Percentiles rank a stretch among this genome's conserved stretches.
These are phyloP conservation scores for Stigmatopora argus DNA, from an alignment of 2,113 vertebrate genomes.

Conservation along the genomic window DNA sequence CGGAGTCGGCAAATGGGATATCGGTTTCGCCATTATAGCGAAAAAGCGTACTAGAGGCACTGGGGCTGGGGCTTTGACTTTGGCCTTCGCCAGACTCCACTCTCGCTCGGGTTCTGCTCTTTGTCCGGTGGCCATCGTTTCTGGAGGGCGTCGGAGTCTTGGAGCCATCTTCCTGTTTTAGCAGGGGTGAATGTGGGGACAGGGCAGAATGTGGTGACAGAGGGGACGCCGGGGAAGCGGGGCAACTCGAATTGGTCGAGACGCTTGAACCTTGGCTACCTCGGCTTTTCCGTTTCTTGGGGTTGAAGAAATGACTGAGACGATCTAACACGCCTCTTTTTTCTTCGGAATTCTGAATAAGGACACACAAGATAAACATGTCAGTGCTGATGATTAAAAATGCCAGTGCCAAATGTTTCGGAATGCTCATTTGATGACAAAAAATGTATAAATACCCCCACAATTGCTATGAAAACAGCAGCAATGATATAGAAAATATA, in stretches of 20 bases:
- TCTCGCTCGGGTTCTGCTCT: neutral
- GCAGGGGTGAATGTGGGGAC: slow-evolving; percentile 4
- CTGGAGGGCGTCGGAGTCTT: slow-evolving; percentile 27
- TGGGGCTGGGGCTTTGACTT: slow-evolving; percentile 34
- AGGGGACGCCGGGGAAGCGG: slow-evolving; percentile 7
- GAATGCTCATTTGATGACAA: too few relatives aligned
- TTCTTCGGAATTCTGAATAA: slow-evolving; percentile 58
- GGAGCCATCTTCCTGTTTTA: slow-evolving; percentile 21
- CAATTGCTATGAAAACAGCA: neutral
- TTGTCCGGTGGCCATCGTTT: slow-evolving; percentile 7
- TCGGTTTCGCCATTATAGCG: slow-evolving; percentile 17
- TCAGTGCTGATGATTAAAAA: neutral
- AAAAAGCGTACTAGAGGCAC: slow-evolving; percentile 35
- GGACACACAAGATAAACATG: slow-evolving; percentile 5
- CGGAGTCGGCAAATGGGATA: slow-evolving; percentile 64
- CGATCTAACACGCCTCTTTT: slow-evolving; percentile 57
- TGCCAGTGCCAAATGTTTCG: too few relatives aligned
- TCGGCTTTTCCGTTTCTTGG: slow-evolving; percentile 48
- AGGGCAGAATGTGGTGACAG: slow-evolving; percentile 10
- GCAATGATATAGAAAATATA: neutral
- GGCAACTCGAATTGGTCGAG: slow-evolving; percentile 7
- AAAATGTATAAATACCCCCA: neutral
- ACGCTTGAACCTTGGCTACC: slow-evolving; percentile 29
- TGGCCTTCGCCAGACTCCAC: neutral
- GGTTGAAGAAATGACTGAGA: slow-evolving; percentile 55